Evolutionary conservation across 2,113 vertebrate species (phyloP), one percentile per base, ranked within the genome.

Genomic region (Sinocyclocheilus maitianheensis): DNA sequence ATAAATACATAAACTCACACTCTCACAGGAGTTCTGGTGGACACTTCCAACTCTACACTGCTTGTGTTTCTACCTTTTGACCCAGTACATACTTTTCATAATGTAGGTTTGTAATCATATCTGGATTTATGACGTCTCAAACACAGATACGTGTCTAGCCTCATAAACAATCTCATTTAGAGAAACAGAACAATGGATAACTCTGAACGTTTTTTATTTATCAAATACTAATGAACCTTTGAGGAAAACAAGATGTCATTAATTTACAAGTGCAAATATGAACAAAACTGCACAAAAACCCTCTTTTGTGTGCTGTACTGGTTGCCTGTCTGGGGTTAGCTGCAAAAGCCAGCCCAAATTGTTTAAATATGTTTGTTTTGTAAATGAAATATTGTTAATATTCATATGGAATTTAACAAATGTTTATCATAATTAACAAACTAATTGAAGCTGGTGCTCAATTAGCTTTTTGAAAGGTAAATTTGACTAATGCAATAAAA

Each of bases 401-500:
- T 91, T 90, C 92, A 92, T 89, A 92, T 34, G 79, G 62, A 91
- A 90, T 92, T 87, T 89, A 91, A 93, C 91, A 92, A 92, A 89
- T 93, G 88, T 93, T 75, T 34, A 84, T 67, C 40, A 86, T 89
- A 91, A n/a, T 87, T 89, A 90, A 85, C 80, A 93, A 91, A 88
- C 53, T 72, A 91, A 91, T 90, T 91, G 90, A 93, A 93, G 93
- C 88, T 93, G 92, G 90, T 89, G 88, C 91, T 93, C 87, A 89
- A 88, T 88, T 76, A 86, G 78, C 62, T 62, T 88, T 63, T 74
- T 81, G 65, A 81, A 88, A 91, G 90, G 89, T 88, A 82, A 88
- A 92, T 89, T 89, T 93, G 90, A 94, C 85, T 88, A 91, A 94
- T 92, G 90, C 92, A 95, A 95, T 94, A 94, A 94, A 94, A 93